Percentiles rank a stretch among this genome's conserved stretches.
Evolutionary conservation across 2,113 vertebrate genomes (phyloP).

Genomic region (Cephalopholis sonnerati): DNA sequence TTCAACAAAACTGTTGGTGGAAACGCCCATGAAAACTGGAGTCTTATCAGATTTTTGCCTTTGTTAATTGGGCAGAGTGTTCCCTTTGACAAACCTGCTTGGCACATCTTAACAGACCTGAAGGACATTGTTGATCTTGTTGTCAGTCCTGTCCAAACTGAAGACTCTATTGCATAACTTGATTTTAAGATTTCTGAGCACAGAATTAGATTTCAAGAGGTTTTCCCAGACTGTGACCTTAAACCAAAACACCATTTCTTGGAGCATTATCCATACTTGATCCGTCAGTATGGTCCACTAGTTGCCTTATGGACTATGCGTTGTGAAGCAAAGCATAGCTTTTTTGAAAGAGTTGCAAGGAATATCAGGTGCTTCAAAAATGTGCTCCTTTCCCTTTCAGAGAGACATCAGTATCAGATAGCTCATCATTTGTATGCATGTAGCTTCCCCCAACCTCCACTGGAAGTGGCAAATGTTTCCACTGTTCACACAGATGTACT

Average conservation of each 20-base stretch:
- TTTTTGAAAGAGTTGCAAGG: slow-evolving; percentile 50
- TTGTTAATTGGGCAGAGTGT: slow-evolving; percentile 29
- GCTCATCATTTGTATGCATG: slow-evolving; percentile 34
- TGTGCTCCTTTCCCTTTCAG: slow-evolving; percentile 29
- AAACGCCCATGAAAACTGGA: background rate
- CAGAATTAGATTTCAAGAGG: slow-evolving; percentile 31
- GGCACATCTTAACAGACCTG: slow-evolving; percentile 16
- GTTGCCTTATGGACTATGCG: slow-evolving; percentile 21
- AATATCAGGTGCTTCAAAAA: slow-evolving; percentile 56
- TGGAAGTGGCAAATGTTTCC: slow-evolving; percentile 44
- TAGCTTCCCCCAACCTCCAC: slow-evolving; percentile 7
- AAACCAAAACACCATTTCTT: slow-evolving; percentile 59
- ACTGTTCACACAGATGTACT: slow-evolving; percentile 49
- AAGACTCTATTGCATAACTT: slow-evolving; percentile 35
- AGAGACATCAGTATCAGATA: slow-evolving; percentile 12
- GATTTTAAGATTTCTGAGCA: slow-evolving; percentile 43
- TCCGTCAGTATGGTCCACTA: slow-evolving; percentile 48
- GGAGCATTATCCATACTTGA: slow-evolving; percentile 54
- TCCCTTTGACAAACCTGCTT: slow-evolving; percentile 25
- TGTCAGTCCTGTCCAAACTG: slow-evolving; percentile 17
- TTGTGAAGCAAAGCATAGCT: slow-evolving; percentile 54
- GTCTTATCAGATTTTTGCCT: slow-evolving; percentile 45
- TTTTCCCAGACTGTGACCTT: slow-evolving; percentile 37
- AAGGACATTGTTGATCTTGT: slow-evolving; percentile 24
- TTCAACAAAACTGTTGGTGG: slow-evolving; percentile 37